These are phyloP conservation scores for Puffinus mauretanicus DNA, from an alignment of 2,113 vertebrate genomes.

Conservation along the genomic window DNA sequence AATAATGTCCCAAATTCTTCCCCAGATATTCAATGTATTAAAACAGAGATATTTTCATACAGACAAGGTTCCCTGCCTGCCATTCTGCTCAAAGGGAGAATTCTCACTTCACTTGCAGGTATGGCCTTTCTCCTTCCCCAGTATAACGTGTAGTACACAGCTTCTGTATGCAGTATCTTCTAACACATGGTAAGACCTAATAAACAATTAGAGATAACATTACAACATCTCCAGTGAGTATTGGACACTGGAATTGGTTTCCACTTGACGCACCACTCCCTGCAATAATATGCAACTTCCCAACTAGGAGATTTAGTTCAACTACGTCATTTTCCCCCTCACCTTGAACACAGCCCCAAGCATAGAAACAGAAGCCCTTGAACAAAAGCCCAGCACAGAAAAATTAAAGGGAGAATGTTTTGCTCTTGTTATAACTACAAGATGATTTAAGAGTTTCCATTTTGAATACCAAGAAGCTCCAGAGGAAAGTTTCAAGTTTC, in stretches of 20 bases:
- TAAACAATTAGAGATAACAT: neutral
- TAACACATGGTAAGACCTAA: neutral
- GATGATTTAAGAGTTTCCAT: slow-evolving; percentile 5
- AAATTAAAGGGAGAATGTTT: neutral
- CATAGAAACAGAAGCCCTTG: neutral
- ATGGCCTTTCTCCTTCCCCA: neutral
- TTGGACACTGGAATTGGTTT: neutral
- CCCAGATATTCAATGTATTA: neutral
- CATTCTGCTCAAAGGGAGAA: neutral
- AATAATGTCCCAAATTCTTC: neutral
- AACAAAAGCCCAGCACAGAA: neutral
- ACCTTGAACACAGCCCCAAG: neutral
- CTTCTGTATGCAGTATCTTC: neutral
- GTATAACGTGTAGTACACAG: accelerated
- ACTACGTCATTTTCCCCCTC: neutral
- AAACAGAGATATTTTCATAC: neutral
- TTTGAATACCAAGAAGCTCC: neutral
- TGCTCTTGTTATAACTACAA: neutral
- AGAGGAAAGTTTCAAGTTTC: neutral
- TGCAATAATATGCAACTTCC: neutral
- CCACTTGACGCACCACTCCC: neutral
- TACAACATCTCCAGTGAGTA: neutral
- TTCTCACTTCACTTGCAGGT: neutral
- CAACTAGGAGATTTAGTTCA: neutral
- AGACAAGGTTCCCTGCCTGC: neutral